Base-by-base conservation (phyloP, 2,113 vertebrate species). In the Circaetus cinerascens region DNA sequence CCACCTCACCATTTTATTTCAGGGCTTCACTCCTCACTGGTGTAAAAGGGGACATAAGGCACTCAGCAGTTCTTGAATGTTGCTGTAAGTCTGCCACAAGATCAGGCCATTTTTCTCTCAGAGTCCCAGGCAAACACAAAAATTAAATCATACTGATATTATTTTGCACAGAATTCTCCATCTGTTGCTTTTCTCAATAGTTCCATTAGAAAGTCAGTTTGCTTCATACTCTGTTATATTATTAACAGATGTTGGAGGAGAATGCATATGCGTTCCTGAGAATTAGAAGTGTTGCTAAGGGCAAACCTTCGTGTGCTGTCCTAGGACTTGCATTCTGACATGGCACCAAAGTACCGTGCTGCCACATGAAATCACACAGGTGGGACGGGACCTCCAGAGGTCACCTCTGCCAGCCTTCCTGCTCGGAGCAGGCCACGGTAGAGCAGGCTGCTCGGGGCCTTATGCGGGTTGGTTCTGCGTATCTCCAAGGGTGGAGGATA, bases 231-330 rank as follows among this genome's bases (percentile, higher is more conserved):
- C 63, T 71, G 15, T 50, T 64, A 19, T 55, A 82, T 94, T 77
- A 77, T 68, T 90, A 94, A 75, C 89, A 94, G 89, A 93, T 95
- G 96, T 88, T 82, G 80, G 48, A 93, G 53, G 40, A 91, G 56
- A 86, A 71, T 40, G 7, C 2, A 0, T 81, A 69, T 3, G 1
- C 41, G 32, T 84, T 87, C 67, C 73, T 50, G 38, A 80, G 76
- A 73, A 67, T 46, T 23, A 45, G 9, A 71, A 86, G 51, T 10
- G 11, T 36, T 57, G 20, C 46, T 73, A 60, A 83, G 63, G 50
- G 59, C 53, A 86, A 91, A 74, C 15, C 45, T 86, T 43, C 3
- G 0, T 23, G 62, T 60, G 22, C 69, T 90, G 41, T 67, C 84
- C 64, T 48, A n/a, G 20, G 55, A 46, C 43, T 80, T 53, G 18